Base-by-base conservation (phyloP, 2,888 invertebrate genomes). In the Cataglyphis livida region DNA sequence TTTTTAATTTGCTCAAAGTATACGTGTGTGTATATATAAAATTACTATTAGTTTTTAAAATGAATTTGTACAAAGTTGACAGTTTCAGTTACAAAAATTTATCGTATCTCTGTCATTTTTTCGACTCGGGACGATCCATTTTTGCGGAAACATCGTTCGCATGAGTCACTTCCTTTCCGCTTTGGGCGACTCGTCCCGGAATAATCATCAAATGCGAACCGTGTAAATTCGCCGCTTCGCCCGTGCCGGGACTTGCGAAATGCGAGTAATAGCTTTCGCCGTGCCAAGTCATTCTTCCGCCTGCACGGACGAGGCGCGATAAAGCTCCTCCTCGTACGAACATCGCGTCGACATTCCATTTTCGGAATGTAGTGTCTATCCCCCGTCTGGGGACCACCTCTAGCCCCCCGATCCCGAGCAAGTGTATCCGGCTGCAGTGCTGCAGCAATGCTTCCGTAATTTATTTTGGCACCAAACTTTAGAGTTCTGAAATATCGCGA, bases 331-430 rank as follows among this genome's bases (percentile, higher is more conserved):
- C 78, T 78, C 78, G 68, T 66, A 76, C 76, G 68, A 59, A 78
- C 57, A 70, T 78, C 70, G 68, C 70, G 78, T 70, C 68, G 78
- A 78, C 78, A 78, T 78, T 78, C 78, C 78, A 78, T 78, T 70
- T 78, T 78, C 78, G 78, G 78, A 78, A 78, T 78, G 78, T 78
- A 78, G 57, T 57, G 57, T 41, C 70, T 78, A 70, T 70, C 41
- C 70, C 21, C 57, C 70, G 44, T 44, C 41, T 57, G 57, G 70
- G 78, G 78, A 68, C 78, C 68, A 44, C 57, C 78, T 70, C 78
- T 57, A 70, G 70, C n/a, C n/a, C n/a, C 51, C 51, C 51, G 7
- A 41, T 78, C 32, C 57, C 32, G 41, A 41, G 57, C 44, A 68
- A 68, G 70, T 68, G 41, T 78, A 78, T 76, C 54, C 54, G 66